Percentiles rank a stretch among this genome's conserved stretches.
phyloP scores from a whole-genome alignment of 2,888 invertebrate genomes.

The Drosophila nr. fundita region DNA sequence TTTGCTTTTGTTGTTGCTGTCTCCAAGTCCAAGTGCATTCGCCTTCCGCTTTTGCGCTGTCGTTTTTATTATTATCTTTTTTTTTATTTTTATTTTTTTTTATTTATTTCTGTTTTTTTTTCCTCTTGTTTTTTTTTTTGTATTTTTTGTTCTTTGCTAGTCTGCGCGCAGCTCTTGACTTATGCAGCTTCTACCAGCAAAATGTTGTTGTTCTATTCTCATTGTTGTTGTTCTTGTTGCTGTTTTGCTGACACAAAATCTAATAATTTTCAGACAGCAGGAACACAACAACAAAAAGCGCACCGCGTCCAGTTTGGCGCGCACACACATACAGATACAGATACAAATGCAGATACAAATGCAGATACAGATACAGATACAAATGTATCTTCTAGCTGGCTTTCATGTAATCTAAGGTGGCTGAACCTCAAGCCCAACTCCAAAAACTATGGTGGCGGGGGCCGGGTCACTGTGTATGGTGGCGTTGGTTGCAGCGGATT shows the following conservation, averaged over 20 bases:
- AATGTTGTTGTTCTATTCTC: conserved; percentile 20
- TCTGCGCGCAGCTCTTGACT: conserved; percentile 61
- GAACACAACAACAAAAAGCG: conserved; percentile 23
- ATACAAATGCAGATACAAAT: background rate
- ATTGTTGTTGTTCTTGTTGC: conserved; percentile 37
- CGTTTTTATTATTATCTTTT: conserved; percentile 43
- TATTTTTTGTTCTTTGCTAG: conserved; percentile 23
- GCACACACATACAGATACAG: conserved; percentile 28
- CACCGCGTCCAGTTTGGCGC: conserved; percentile 63
- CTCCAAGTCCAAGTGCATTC: conserved; percentile 68
- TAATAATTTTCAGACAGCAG: conserved; percentile 65
- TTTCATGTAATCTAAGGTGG: conserved; percentile 45
- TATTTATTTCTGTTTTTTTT: conserved; percentile 35
- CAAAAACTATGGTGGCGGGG: background rate
- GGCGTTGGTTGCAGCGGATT: background rate
- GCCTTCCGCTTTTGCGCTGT: conserved; percentile 71
- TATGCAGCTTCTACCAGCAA: conserved; percentile 62
- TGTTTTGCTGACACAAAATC: conserved; percentile 63
- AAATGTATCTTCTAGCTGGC: conserved; percentile 45
- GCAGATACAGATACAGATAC: conserved; percentile 30
- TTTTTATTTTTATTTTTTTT: conserved; percentile 26
- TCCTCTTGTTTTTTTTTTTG: conserved; percentile 17
- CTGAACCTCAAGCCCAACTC: conserved; percentile 43
- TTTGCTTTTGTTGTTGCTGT: background rate
- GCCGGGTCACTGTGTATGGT: background rate